These are phyloP conservation scores for Plodia interpunctella DNA, from an alignment of 1,140 invertebrate species.

Conservation along the genomic window DNA sequence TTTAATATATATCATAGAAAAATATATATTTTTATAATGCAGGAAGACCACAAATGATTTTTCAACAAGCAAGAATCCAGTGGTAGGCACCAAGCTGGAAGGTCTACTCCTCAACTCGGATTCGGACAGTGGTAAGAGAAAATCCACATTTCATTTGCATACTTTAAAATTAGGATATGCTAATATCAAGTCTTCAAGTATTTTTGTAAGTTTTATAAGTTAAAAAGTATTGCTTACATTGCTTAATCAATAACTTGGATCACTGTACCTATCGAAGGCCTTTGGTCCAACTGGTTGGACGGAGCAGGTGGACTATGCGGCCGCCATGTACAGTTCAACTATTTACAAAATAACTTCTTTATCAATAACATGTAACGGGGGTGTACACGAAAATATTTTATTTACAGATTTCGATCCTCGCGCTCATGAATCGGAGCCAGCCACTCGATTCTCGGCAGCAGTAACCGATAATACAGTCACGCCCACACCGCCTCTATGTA, in stretches of 20 bases:
- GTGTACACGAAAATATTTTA: too few relatives aligned
- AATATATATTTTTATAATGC: not conserved
- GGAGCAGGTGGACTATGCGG: too few relatives aligned
- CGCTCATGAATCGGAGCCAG: constrained; percentile 80
- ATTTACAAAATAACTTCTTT: too few relatives aligned
- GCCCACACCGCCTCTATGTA: constrained; percentile 80
- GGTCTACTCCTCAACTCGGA: constrained; percentile 88
- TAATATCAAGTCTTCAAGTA: too few relatives aligned
- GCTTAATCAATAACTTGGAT: too few relatives aligned
- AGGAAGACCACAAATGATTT: constrained; percentile 31
- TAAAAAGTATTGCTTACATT: too few relatives aligned
- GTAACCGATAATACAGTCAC: constrained; percentile 39
- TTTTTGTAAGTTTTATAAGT: too few relatives aligned
- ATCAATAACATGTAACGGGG: too few relatives aligned
- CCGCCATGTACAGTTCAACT: too few relatives aligned
- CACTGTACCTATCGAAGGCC: too few relatives aligned
- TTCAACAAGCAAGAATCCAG: constrained; percentile 76
- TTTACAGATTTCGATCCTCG: constrained; percentile 83
- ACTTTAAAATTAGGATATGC: too few relatives aligned
- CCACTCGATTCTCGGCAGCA: constrained; percentile 43
- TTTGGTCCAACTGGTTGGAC: too few relatives aligned
- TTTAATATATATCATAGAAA: not conserved
- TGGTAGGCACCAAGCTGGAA: constrained; percentile 88
- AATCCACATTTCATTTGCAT: not conserved
- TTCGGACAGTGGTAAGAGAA: constrained; percentile 81